Evolutionary conservation across 2,888 invertebrate species (phyloP).

Genomic region (Thera britannica): DNA sequence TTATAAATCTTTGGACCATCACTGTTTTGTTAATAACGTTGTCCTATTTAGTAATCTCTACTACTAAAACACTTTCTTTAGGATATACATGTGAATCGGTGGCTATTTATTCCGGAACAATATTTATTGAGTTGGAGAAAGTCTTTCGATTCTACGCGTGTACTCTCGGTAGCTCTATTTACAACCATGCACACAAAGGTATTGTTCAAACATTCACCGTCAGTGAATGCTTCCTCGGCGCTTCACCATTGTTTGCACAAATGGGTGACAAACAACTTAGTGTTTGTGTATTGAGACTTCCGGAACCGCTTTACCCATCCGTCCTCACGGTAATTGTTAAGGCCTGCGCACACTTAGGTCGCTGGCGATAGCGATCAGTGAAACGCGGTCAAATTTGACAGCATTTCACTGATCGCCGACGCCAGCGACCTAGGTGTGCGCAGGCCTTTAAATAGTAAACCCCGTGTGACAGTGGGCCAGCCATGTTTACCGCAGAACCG

Average conservation of each 20-base stretch:
- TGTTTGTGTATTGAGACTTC: conserved; percentile 46
- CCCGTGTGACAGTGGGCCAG: too few species aligned
- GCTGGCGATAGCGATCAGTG: too few species aligned
- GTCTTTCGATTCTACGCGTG: conserved; percentile 29
- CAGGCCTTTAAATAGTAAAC: too few species aligned
- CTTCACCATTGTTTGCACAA: conserved; percentile 64
- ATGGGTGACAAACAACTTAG: conserved; percentile 60
- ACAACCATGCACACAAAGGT: conserved; percentile 38
- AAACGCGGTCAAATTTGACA: too few species aligned
- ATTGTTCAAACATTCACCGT: conserved; percentile 53
- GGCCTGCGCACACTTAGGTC: too few species aligned
- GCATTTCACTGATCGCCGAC: too few species aligned
- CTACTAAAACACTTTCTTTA: conserved; percentile 19
- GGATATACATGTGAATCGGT: conserved; percentile 13
- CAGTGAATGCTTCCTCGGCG: conserved; percentile 44
- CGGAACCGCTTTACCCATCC: conserved; percentile 60
- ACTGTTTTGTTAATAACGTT: background rate
- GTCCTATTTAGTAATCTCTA: conserved; percentile 5
- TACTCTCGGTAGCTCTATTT: conserved; percentile 26
- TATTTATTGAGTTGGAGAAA: conserved; percentile 37
- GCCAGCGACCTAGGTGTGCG: too few species aligned
- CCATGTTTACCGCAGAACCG: too few species aligned
- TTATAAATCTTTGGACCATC: conserved; percentile 3
- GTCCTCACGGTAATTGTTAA: conserved; percentile 43
- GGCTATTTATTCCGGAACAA: conserved; percentile 32